Evolutionary conservation across 2,888 invertebrate genomes (phyloP), one percentile per base, ranked within the genome.

Genomic region (Amaurobius ferox): DNA sequence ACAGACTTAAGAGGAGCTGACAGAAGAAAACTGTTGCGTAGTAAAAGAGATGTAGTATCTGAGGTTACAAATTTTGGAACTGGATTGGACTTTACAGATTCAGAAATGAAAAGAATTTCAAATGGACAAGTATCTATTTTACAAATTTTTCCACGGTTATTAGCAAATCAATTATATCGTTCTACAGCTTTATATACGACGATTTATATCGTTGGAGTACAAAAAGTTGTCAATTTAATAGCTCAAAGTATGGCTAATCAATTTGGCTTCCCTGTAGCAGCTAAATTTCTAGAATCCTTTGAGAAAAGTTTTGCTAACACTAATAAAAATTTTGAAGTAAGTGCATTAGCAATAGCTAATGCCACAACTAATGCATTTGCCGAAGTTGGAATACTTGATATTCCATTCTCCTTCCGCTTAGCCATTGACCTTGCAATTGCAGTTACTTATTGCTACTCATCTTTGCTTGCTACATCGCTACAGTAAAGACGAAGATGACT

Each of bases 101-200:
- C 16, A 11, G 2, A 44, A 16, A 44, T n/a, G 2, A 5, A 3
- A 16, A 16, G 44, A 2, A 11, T 2, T 44, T 44, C 44, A 11
- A 44, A 44, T 16, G 2, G 2, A 2, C 55, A 55, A 23, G 13
- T n/a, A 16, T 55, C 55, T 6, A 16, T 55, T 55, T 16, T 55
- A 23, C 2, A 71, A 28, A 61, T 77, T 2, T 26, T 83, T 5
- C 83, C 83, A 1, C 28, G 35, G 9, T 19, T 83, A 28, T 26
- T 83, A 9, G 19, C 77, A 6, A 76, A 77, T 39, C 77, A 77
- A 28, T 16, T 83, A 1, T 77, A 48, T 23, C 16, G 28, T 3
- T 83, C 83, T 1, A 83, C 83, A 9, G 77, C 83, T 2, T 66
- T 83, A 48, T 77, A 66, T 19, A 83, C 83, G 0, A 29, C 83